Percentiles rank a stretch among this genome's conserved stretches.
Conservation (phyloP, 2,113 vertebrate genomes). For the Trichomycterus rosablanca region DNA sequence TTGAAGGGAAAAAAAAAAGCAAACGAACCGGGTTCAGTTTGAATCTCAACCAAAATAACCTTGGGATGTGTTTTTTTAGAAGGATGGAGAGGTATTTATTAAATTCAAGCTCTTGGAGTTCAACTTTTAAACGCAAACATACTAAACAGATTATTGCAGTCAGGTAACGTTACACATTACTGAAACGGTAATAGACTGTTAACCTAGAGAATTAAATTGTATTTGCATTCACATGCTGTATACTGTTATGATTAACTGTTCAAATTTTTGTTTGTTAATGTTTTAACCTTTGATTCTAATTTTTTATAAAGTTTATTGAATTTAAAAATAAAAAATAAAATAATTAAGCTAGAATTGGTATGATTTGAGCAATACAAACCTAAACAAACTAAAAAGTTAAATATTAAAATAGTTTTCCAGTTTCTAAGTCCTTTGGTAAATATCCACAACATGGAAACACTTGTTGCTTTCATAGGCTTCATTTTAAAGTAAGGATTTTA, state of each 20-base stretch:
- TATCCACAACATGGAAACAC: too few species aligned
- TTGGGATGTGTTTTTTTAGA: slow-evolving; percentile 38
- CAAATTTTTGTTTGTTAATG: too few species aligned
- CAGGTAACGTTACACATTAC: background rate
- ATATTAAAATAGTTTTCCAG: too few species aligned
- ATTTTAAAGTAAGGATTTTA: too few species aligned
- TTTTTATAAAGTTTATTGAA: too few species aligned
- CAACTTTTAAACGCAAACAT: slow-evolving; percentile 15
- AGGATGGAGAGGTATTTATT: slow-evolving; percentile 31
- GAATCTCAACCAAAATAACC: slow-evolving; percentile 43
- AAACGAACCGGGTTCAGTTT: slow-evolving; percentile 41
- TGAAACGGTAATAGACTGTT: background rate
- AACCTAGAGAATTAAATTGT: slow-evolving; percentile 3
- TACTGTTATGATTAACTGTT: background rate
- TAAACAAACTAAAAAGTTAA: too few species aligned
- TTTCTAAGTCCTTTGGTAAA: too few species aligned
- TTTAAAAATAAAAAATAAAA: too few species aligned
- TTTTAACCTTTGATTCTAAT: too few species aligned
- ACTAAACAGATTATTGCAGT: background rate
- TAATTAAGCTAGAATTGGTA: too few species aligned
- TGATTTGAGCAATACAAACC: too few species aligned
- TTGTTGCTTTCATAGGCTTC: too few species aligned
- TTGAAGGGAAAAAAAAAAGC: slow-evolving; percentile 38
- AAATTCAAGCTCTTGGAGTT: slow-evolving; percentile 30
- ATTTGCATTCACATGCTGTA: slow-evolving; percentile 5